Evolutionary conservation across 2,888 invertebrate genomes (phyloP).

Genomic region (Pyrocoelia pectoralis): DNA sequence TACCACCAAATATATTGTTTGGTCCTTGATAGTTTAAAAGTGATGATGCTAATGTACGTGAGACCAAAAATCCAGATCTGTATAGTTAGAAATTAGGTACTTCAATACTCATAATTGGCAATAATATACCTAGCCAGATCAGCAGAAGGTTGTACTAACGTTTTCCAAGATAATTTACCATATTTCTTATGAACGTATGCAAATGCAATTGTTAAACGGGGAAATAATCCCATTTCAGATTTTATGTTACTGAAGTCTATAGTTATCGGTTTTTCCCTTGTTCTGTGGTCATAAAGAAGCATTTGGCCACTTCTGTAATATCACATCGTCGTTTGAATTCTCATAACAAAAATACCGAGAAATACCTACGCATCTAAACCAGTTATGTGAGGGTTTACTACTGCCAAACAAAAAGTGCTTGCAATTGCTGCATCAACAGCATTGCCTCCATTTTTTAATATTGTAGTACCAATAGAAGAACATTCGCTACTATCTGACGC

Average conservation of each 20-base stretch:
- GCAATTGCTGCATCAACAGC: conserved; percentile 81
- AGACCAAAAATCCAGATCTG: conserved; percentile 63
- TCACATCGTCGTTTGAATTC: neutral
- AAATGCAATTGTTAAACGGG: conserved; percentile 68
- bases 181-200: conserved; percentile 64
- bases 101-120: neutral
- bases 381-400: conserved; percentile 75
- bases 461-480: conserved; percentile 73
- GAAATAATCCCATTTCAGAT: conserved; percentile 57
- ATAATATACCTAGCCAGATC: conserved; percentile 62
- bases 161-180: conserved; percentile 67
- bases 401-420: conserved; percentile 76
- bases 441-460: conserved; percentile 75
- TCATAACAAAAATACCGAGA: neutral
- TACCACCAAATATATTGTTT: conserved; percentile 54
- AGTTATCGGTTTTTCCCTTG: conserved; percentile 62
- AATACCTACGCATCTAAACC: conserved; percentile 79
- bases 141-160: conserved; percentile 67
- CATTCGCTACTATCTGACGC: conserved; percentile 75
- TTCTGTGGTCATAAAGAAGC: conserved; percentile 75
- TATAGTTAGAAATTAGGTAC: conserved; percentile 35
- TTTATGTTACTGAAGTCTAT: conserved; percentile 66
- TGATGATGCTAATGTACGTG: conserved; percentile 61
- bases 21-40: conserved; percentile 55
- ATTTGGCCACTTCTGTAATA: conserved; percentile 74